Evolutionary conservation across 2,888 invertebrate genomes (phyloP), one percentile per base, ranked within the genome.

Genomic region (Scelioninae gen. 2): DNA sequence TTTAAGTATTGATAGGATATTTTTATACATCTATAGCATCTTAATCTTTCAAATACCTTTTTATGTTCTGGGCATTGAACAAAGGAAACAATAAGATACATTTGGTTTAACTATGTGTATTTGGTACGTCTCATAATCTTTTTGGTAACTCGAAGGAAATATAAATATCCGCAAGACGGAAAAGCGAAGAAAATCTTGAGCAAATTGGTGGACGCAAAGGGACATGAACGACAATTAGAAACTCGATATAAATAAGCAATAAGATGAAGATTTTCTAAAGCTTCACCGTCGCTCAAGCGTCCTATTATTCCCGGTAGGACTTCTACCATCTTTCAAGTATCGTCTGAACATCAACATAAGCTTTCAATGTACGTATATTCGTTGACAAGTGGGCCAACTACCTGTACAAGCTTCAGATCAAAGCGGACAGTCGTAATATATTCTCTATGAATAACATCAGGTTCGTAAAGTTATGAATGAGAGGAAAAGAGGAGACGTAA

Each of bases 401-500:
- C 79, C 77, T 68, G 74, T 78, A 64, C 76, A 75, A 64, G 75
- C 77, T 79, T 73, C 79, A 82, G 83, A 85, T 84, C 83, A 84
- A 85, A 85, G 84, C 80, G 78, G 75, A 77, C 74, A 73, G 77
- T 71, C 76, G 77, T 81, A 81, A 82, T 81, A 75, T 81, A 85
- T 85, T 83, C 84, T 80, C 82, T 82, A 82, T 84, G 84, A 83
- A 82, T 83, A 83, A 81, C 78, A 75, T 74, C 73, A 75, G 35
- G 2, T 65, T 64, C 41, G 48, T 33, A 35, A 57, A 65, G 52
- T 69, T 61, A 60, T 55, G 35, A 50, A 68, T 52, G 55, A 63
- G 39, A 41, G 16, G 18, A 43, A 52, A 57, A 70, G 46, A 52
- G 63, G 53, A 11, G 46, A 19, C 7, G 11, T 10, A 50, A 50